Conservation (phyloP, 2,888 invertebrate genomes). For the Megaustenia siamemsis region DNA sequence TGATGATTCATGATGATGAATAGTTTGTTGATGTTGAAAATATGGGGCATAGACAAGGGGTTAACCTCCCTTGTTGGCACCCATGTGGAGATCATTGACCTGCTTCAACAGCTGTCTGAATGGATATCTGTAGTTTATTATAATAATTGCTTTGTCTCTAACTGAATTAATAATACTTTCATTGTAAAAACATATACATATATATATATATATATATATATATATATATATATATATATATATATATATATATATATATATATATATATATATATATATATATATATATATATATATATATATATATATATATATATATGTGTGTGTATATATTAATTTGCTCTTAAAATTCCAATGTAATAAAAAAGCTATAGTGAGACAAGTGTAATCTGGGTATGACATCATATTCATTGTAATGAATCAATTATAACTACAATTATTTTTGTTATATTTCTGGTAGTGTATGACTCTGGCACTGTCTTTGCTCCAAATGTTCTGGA, state of each 20-base stretch:
- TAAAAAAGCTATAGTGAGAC: too few relatives aligned
- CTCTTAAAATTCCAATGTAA: too few relatives aligned
- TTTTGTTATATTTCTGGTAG: constrained; percentile 78
- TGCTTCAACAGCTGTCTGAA: constrained; percentile 49
- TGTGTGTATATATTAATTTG: too few relatives aligned
- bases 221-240: neutral
- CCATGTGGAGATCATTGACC: constrained; percentile 46
- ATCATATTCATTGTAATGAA: too few relatives aligned
- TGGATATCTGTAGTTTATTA: too few relatives aligned
- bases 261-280: too few relatives aligned
- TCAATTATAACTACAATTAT: neutral
- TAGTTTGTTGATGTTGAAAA: constrained; percentile 48
- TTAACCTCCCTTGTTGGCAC: constrained; percentile 54
- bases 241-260: too few relatives aligned
- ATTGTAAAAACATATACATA: neutral
- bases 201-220: neutral
- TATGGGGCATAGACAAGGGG: constrained; percentile 49
- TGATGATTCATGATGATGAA: constrained; percentile 39
- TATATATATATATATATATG: too few relatives aligned
- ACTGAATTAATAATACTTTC: too few relatives aligned
- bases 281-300: too few relatives aligned
- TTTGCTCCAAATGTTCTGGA: constrained; percentile 98
- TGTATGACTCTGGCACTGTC: constrained; percentile 98
- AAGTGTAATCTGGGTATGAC: too few relatives aligned
- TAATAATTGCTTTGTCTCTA: too few relatives aligned